Evolutionary conservation across 1,140 invertebrate species (phyloP).

Genomic region (Pectinophora gossypiella): DNA sequence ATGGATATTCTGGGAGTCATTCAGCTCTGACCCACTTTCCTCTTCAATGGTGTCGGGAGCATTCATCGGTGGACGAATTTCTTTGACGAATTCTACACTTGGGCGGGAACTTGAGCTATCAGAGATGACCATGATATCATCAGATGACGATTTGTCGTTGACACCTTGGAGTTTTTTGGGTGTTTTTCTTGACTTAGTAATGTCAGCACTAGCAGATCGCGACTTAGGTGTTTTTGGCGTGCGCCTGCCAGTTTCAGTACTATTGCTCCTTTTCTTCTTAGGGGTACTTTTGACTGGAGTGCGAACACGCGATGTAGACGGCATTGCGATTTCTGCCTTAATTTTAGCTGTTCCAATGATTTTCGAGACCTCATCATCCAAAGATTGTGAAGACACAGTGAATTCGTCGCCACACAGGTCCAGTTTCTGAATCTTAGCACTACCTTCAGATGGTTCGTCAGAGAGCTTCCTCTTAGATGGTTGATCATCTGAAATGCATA

Average conservation of each 20-base stretch:
- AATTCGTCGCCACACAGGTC: conserved; percentile 33
- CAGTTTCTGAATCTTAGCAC: conserved; percentile 51
- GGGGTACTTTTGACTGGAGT: conserved; percentile 49
- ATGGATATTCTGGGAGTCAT: conserved; percentile 62
- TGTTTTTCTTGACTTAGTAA: conserved; percentile 41
- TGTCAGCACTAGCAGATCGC: conserved; percentile 52
- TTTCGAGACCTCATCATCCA: conserved; percentile 61
- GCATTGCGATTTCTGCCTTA: conserved; percentile 32
- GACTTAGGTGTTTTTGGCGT: conserved; percentile 52
- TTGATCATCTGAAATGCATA: conserved; percentile 14
- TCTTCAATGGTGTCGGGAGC: conserved; percentile 46
- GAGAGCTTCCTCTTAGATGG: conserved; percentile 46
- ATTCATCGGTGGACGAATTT: conserved; percentile 37
- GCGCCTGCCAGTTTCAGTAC: conserved; percentile 36
- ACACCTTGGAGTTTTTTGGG: conserved; percentile 25
- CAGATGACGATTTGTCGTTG: conserved; percentile 20
- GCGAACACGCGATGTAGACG: conserved; percentile 44
- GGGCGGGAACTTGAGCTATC: conserved; percentile 33
- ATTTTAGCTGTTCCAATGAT: conserved; percentile 40
- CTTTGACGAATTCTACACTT: conserved; percentile 32
- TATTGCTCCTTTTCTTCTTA: conserved; percentile 52
- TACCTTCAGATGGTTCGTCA: conserved; percentile 34
- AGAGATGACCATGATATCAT: conserved; percentile 15
- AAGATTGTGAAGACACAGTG: conserved; percentile 33
- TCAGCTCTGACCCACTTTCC: conserved; percentile 38